Evolutionary conservation across 2,888 invertebrate species (phyloP), one percentile per base, ranked within the genome.

Genomic region (Gari tellinella): DNA sequence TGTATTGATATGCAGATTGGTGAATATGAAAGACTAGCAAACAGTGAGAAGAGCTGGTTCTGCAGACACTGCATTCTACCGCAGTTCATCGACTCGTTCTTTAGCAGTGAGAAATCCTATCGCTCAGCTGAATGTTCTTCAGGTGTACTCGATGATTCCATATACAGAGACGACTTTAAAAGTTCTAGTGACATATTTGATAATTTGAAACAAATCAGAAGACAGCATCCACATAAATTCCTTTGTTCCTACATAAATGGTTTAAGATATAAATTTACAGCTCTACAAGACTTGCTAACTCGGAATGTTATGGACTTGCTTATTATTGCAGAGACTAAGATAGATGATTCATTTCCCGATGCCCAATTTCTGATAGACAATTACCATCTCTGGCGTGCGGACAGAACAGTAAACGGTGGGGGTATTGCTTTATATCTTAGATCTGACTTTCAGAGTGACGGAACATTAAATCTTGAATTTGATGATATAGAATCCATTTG

Each of bases 301-400:
- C 19, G 31, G 43, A 51, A 58, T 45, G 19, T 21, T 19, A 31
- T 53, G 41, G 61, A 68, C 41, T 17, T 61, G 17, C 37, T 69
- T 21, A 62, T 69, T 51, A 49, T 69, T 21, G 55, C 56, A 56
- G 69, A 69, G 46, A 69, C 62, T 12, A 69, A 69, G 56, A n/a
- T 56, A 41, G 62, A 69, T 45, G 52, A 55, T 14, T 57, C 56
- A 51, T 56, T 69, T 69, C 45, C 52, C 14, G 56, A 62, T 69
- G 56, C 69, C 0, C 69, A 62, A 31, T 62, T 69, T 25, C 15
- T 31, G 51, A 62, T 62, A 0, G 38, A 51, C 21, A 52, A 57
- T 46, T 62, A 62, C 31, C 57, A 57, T 38, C 31, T 57, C 7
- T 62, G 66, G 62, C 55, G 66, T 14, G 19, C 19, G 15, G 65